Conservation (phyloP, 2,888 invertebrate species). For the Coremacera marginata region DNA sequence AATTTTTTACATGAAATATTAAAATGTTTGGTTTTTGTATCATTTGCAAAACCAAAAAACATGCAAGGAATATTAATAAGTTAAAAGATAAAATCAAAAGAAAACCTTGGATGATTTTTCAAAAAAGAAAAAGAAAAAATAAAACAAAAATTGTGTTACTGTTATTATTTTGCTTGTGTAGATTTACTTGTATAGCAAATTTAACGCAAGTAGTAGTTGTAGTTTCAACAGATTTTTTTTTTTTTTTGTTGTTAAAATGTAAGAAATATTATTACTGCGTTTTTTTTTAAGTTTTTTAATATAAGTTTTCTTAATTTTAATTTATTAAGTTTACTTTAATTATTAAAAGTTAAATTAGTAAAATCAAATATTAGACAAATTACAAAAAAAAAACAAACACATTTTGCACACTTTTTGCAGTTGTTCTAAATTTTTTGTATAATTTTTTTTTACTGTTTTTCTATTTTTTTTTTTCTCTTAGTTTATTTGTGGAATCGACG, state of each 20-base stretch:
- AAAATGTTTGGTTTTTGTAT: background rate
- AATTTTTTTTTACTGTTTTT: background rate
- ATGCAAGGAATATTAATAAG: slow-evolving; percentile 36
- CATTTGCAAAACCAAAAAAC: slow-evolving; percentile 4
- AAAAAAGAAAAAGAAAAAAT: slow-evolving; percentile 37
- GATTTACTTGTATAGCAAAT: slow-evolving; percentile 61
- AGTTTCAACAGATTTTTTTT: slow-evolving; percentile 49
- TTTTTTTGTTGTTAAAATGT: background rate
- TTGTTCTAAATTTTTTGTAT: background rate
- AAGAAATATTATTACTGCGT: background rate
- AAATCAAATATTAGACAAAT: background rate
- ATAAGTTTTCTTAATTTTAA: slow-evolving; percentile 1
- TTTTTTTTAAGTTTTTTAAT: background rate
- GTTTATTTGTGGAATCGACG: too few species aligned
- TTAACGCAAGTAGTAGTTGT: slow-evolving; percentile 60
- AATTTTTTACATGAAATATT: background rate
- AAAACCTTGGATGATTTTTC: background rate
- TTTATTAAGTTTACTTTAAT: background rate
- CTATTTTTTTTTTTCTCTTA: too few species aligned
- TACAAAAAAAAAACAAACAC: background rate
- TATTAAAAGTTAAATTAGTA: background rate
- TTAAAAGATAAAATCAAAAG: slow-evolving; percentile 7
- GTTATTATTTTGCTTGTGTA: slow-evolving; percentile 66
- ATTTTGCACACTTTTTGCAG: background rate
- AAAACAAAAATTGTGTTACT: slow-evolving; percentile 46